Conservation (phyloP, 2,888 invertebrate genomes). For the Drosophila greeni region DNA sequence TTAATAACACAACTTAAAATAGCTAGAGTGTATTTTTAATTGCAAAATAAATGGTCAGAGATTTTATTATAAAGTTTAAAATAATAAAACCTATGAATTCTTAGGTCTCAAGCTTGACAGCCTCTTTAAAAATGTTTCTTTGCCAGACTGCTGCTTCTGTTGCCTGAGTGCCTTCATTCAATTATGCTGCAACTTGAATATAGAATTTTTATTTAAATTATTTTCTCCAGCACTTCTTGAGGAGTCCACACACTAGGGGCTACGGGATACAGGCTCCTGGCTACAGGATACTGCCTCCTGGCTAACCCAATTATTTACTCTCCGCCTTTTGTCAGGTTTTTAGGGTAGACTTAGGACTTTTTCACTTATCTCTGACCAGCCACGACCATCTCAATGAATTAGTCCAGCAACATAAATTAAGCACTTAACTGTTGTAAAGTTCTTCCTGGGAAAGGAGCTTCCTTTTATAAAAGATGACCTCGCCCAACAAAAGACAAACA, state of each 20-base stretch:
- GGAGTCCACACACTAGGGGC: slow-evolving; percentile 1
- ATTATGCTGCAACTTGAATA: slow-evolving; percentile 10
- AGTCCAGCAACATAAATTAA: slow-evolving; percentile 52
- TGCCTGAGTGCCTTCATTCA: slow-evolving; percentile 7
- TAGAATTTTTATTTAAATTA: slow-evolving; percentile 4
- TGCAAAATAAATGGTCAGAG: neutral
- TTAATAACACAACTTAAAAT: neutral
- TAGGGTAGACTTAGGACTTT: slow-evolving; percentile 1
- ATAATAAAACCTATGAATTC: neutral
- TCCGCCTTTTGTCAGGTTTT: slow-evolving; percentile 17
- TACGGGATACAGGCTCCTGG: no score
- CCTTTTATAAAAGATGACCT: slow-evolving; percentile 38
- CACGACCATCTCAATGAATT: slow-evolving; percentile 44
- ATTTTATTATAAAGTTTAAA: neutral
- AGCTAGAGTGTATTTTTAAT: neutral
- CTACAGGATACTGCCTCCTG: neutral
- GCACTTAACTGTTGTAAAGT: slow-evolving; percentile 52
- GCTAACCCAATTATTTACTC: slow-evolving; percentile 26
- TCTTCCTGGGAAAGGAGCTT: slow-evolving; percentile 27
- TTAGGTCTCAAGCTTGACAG: neutral
- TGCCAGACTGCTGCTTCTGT: neutral
- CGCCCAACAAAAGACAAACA: slow-evolving; percentile 51
- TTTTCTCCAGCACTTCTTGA: neutral
- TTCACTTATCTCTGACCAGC: slow-evolving; percentile 35
- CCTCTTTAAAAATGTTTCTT: neutral